Conservation (phyloP, 2,113 vertebrate species). For the Xenus cinereus region DNA sequence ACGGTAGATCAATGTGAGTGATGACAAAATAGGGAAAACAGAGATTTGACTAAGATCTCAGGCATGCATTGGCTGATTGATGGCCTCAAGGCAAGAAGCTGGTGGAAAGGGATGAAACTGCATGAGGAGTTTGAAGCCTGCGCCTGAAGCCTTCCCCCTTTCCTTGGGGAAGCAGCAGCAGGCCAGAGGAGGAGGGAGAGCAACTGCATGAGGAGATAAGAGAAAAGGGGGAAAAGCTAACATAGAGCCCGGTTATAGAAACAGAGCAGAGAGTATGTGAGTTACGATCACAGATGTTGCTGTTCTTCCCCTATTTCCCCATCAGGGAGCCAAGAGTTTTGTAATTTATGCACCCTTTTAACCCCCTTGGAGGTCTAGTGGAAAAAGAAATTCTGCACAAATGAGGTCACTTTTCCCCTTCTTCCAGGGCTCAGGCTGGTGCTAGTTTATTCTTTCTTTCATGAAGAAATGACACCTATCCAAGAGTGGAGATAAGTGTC, state of each 20-base stretch:
- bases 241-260: background rate
- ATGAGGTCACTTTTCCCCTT: background rate
- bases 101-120: background rate
- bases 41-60: background rate
- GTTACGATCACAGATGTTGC: background rate
- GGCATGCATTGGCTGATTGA: background rate
- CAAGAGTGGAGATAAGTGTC: background rate
- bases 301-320: background rate
- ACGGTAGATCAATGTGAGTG: background rate
- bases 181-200: background rate
- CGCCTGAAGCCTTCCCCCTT: background rate
- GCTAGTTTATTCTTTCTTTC: background rate
- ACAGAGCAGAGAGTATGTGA: background rate
- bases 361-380: background rate
- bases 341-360: constrained; percentile 28
- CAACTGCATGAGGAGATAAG: background rate
- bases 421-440: background rate
- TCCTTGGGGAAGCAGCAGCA: background rate
- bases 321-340: background rate
- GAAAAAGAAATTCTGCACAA: constrained; percentile 19
- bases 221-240: background rate
- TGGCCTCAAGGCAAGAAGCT: background rate
- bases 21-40: background rate
- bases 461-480: background rate
- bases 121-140: background rate